Conservation (phyloP, 2,888 invertebrate genomes). For the Panzeria rudis region DNA sequence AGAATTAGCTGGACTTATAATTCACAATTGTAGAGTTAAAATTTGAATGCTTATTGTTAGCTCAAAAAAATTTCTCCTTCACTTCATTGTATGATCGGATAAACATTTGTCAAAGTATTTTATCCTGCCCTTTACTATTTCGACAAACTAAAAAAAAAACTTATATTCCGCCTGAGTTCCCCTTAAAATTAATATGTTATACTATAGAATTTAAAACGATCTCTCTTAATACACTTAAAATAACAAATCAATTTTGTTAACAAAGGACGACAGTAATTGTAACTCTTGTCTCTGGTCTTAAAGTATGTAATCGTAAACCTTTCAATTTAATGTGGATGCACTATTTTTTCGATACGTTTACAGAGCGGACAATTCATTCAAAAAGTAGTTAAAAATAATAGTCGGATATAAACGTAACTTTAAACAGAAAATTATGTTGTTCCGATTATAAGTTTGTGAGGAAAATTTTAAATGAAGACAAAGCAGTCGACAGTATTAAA, state of each 20-base stretch:
- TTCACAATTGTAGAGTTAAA: too few species aligned
- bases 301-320: conserved; percentile 35
- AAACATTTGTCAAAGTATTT: too few species aligned
- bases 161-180: neutral
- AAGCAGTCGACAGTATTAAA: conserved; percentile 67
- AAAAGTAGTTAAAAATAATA: conserved; percentile 46
- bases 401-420: conserved; percentile 14
- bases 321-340: conserved; percentile 49
- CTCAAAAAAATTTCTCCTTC: too few species aligned
- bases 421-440: conserved; percentile 51
- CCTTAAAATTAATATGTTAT: conserved; percentile 7
- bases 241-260: conserved; percentile 58
- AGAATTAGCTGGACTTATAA: too few species aligned
- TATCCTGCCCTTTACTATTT: too few species aligned
- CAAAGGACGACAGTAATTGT: conserved; percentile 47
- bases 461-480: conserved; percentile 40
- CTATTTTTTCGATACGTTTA: conserved; percentile 32
- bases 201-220: conserved; percentile 3
- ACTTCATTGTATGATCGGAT: too few species aligned
- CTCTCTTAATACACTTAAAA: conserved; percentile 31
- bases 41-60: too few species aligned
- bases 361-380: conserved; percentile 50
- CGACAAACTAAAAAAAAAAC: too few species aligned
- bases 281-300: conserved; percentile 37
- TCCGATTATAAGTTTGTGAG: conserved; percentile 44